phyloP scores from a whole-genome alignment of 2,888 invertebrate species.

The Labia minor region DNA sequence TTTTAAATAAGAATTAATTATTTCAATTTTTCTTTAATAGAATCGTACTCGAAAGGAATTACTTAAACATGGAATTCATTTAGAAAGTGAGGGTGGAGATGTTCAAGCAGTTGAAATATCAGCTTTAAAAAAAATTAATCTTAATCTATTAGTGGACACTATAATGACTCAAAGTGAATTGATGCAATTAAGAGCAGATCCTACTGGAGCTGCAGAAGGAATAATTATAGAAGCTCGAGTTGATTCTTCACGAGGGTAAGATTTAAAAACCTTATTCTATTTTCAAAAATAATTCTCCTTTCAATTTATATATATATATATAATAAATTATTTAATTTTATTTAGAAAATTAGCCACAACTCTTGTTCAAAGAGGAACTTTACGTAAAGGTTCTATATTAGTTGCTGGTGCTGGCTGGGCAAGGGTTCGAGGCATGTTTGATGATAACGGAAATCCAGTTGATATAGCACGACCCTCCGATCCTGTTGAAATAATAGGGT shows the following conservation, averaged over 20 bases:
- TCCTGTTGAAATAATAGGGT: constrained; percentile 80
- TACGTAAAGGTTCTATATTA: constrained; percentile 62
- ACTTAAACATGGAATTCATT: constrained; percentile 62
- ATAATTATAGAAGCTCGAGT: constrained; percentile 77
- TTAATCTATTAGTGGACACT: constrained; percentile 70
- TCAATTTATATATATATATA: background rate
- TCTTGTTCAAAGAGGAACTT: constrained; percentile 72
- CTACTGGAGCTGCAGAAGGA: constrained; percentile 75
- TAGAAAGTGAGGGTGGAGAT: constrained; percentile 86
- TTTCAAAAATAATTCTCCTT: too few species aligned
- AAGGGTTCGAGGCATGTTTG: constrained; percentile 68
- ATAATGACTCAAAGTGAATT: constrained; percentile 74
- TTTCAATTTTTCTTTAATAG: constrained; percentile 37
- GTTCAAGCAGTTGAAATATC: constrained; percentile 85
- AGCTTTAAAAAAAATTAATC: constrained; percentile 70
- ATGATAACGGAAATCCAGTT: constrained; percentile 59
- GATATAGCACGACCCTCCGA: constrained; percentile 62
- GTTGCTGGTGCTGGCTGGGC: constrained; percentile 79
- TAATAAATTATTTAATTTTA: constrained; percentile 16
- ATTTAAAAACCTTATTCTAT: too few species aligned
- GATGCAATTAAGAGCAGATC: constrained; percentile 76
- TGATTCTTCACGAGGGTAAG: constrained; percentile 54
- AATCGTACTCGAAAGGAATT: constrained; percentile 63
- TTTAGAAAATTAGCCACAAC: constrained; percentile 71
- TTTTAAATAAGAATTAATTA: background rate